phyloP scores from a whole-genome alignment of 1,140 invertebrate genomes.

The Brachionus manjavacas region DNA sequence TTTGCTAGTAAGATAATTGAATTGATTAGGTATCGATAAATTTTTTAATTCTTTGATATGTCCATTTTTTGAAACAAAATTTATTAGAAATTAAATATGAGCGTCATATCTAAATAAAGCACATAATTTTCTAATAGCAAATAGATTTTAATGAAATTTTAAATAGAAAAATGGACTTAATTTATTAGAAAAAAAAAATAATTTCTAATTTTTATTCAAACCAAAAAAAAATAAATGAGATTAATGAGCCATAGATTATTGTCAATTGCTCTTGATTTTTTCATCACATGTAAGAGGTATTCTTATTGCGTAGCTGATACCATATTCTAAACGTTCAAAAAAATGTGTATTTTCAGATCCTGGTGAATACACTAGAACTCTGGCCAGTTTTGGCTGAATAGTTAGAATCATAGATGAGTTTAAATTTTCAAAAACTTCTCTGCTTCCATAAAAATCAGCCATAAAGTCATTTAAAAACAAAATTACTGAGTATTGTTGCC shows the following conservation, averaged over 20 bases:
- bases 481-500: slow-evolving; percentile 1
- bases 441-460: background rate
- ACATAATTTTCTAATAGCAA: no score
- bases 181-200: background rate
- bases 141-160: background rate
- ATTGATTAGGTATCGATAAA: no score
- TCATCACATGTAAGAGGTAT: background rate
- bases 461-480: slow-evolving; percentile 28
- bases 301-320: background rate
- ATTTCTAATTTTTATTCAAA: no score
- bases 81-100: background rate
- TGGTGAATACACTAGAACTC: slow-evolving; percentile 6
- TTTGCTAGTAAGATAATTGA: no score
- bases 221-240: background rate
- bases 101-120: no score
- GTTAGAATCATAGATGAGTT: background rate
- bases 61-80: background rate
- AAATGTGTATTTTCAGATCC: slow-evolving; percentile 11
- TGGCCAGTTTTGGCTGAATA: slow-evolving; percentile 1
- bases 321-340: background rate
- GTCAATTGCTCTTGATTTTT: background rate
- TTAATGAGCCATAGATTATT: background rate
- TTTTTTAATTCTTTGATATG: no score
- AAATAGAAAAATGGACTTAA: background rate
- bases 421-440: background rate